Evolutionary conservation across 2,113 vertebrate genomes (phyloP).

Genomic region (Pipa parva): DNA sequence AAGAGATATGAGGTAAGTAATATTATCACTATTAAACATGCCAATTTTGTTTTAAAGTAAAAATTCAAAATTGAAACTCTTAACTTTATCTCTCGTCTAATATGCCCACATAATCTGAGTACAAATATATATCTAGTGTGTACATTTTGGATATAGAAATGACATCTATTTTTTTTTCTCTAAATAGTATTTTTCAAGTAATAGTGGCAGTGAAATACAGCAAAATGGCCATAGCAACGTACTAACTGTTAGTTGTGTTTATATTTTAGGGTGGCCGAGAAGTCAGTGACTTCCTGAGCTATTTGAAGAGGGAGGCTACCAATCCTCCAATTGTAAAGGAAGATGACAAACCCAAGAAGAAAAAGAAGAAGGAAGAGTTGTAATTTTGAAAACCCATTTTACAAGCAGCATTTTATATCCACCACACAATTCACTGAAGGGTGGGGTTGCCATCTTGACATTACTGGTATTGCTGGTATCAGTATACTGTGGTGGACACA

Average conservation of each 20-base stretch:
- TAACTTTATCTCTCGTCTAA: too few relatives aligned
- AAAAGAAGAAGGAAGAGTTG: conserved; percentile 84
- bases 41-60: too few relatives aligned
- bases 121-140: too few relatives aligned
- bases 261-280: conserved; percentile 87
- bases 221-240: too few relatives aligned
- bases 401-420: conserved; percentile 41
- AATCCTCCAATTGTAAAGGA: conserved; percentile 76
- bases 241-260: background rate
- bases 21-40: too few relatives aligned
- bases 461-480: conserved; percentile 36
- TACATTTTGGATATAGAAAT: too few relatives aligned
- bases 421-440: conserved; percentile 46
- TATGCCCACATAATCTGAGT: too few relatives aligned
- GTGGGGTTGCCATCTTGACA: conserved; percentile 32
- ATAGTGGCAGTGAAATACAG: too few relatives aligned
- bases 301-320: conserved; percentile 88
- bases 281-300: conserved; percentile 88
- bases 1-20: conserved; percentile 90
- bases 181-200: too few relatives aligned
- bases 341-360: conserved; percentile 80
- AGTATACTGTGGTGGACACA: conserved; percentile 33
- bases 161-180: too few relatives aligned
- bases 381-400: conserved; percentile 50
- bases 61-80: too few relatives aligned